Evolutionary conservation across 2,888 invertebrate species (phyloP).

Genomic region (Diplazon laetatorius): DNA sequence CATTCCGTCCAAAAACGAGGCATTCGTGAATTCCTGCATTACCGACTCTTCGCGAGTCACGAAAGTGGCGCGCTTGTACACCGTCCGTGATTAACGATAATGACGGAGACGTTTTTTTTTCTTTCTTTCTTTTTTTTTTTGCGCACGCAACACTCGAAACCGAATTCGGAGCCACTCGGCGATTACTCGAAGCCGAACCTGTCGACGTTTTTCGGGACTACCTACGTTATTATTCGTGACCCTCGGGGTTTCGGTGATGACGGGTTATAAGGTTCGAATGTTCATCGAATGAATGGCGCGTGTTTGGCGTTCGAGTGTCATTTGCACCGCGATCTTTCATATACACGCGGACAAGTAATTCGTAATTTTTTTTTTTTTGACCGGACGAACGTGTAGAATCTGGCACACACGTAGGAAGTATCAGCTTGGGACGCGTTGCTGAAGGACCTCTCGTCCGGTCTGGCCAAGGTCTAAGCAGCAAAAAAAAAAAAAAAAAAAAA

Average conservation of each 20-base stretch:
- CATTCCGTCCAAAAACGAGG: neutral
- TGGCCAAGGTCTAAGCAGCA: too few relatives aligned
- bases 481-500: too few relatives aligned
- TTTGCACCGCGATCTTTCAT: slow-evolving; percentile 15
- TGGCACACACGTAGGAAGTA: too few relatives aligned
- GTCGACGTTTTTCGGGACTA: slow-evolving; percentile 16
- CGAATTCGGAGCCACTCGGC: neutral
- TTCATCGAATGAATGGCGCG: slow-evolving; percentile 16
- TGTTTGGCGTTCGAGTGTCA: slow-evolving; percentile 9
- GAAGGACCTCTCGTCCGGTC: neutral
- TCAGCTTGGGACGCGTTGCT: neutral
- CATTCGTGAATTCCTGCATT: slow-evolving; percentile 8
- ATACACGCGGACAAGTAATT: slow-evolving; percentile 2
- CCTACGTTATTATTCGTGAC: slow-evolving; percentile 13
- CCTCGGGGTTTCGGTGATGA: slow-evolving; percentile 23
- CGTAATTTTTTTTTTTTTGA: neutral
- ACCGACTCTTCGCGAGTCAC: slow-evolving; percentile 2
- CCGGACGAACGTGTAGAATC: neutral
- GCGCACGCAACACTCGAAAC: slow-evolving; percentile 36
- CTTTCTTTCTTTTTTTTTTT: too few relatives aligned
- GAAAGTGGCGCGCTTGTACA: slow-evolving; percentile 20
- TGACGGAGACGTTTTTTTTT: slow-evolving; percentile 16
- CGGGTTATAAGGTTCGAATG: neutral
- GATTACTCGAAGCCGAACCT: slow-evolving; percentile 20
- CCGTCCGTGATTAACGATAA: slow-evolving; percentile 21